These are phyloP conservation scores for Chelonus insularis DNA, from an alignment of 1,140 invertebrate species.

Conservation along the genomic window DNA sequence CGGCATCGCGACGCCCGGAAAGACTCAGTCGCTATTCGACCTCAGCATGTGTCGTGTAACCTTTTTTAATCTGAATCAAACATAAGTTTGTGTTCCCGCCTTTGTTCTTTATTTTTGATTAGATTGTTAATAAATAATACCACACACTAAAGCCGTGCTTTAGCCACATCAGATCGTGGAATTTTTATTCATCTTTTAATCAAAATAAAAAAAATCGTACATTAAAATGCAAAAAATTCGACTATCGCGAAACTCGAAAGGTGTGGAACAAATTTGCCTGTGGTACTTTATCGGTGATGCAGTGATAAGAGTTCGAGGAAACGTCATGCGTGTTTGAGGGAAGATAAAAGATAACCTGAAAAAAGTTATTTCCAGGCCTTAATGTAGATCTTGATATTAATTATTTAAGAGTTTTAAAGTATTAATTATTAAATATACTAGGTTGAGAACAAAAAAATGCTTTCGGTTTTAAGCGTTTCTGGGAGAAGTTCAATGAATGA, in stretches of 20 bases:
- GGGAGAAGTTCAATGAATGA: neutral
- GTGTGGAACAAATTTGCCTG: too few species aligned
- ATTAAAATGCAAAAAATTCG: too few species aligned
- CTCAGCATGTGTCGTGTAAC: slow-evolving; percentile 48
- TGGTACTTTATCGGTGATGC: neutral
- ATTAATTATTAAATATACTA: too few species aligned
- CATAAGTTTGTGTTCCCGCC: neutral
- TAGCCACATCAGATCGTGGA: too few species aligned
- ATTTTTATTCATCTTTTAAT: too few species aligned
- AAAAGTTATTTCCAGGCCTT: neutral
- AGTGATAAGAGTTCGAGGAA: neutral
- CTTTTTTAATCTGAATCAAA: slow-evolving; percentile 15
- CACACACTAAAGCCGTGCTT: too few species aligned
- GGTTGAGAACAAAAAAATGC: too few species aligned
- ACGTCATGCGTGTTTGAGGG: neutral
- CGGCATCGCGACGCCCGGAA: slow-evolving; percentile 56
- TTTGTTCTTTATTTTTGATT: neutral
- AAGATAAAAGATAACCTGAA: neutral
- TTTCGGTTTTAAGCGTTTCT: too few species aligned
- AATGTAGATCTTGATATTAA: neutral
- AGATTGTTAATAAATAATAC: neutral
- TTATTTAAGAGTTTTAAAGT: too few species aligned
- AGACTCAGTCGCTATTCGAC: slow-evolving; percentile 55
- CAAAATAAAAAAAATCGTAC: too few species aligned
- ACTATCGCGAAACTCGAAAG: too few species aligned